Conservation (phyloP, 1,140 invertebrate genomes). For the Zaprionus africanus region DNA sequence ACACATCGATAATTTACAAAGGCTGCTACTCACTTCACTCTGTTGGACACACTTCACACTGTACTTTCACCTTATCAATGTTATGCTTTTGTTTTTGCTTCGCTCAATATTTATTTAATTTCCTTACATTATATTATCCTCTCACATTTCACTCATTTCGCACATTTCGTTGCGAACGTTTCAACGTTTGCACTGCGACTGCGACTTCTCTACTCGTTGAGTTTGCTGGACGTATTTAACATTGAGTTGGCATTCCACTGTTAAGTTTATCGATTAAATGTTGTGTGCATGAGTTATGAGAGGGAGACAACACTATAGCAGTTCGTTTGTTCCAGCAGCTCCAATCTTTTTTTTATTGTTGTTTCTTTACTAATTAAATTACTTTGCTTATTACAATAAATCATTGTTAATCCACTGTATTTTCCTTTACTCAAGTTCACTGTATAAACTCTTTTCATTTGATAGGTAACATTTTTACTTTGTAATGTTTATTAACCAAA, state of each 20-base stretch:
- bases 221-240: constrained; percentile 5
- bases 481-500: neutral
- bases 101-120: constrained; percentile 30
- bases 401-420: neutral
- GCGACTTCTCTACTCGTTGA: constrained; percentile 43
- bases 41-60: neutral
- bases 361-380: constrained; percentile 2
- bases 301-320: constrained; percentile 34
- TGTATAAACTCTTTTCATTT: neutral
- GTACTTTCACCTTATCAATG: neutral
- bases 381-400: neutral
- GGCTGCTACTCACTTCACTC: neutral
- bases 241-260: constrained; percentile 60
- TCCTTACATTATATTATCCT: constrained; percentile 23
- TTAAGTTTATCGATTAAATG: constrained; percentile 67
- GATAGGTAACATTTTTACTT: neutral
- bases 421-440: neutral
- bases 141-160: constrained; percentile 22
- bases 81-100: constrained; percentile 8
- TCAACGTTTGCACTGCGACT: constrained; percentile 48
- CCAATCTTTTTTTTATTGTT: constrained; percentile 9
- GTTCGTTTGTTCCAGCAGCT: constrained; percentile 19
- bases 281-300: constrained; percentile 31
- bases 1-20: constrained; percentile 16
- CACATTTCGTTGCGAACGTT: constrained; percentile 56